Base-by-base conservation (phyloP, 2,113 vertebrate genomes). In the Benitochromis conjunctus region DNA sequence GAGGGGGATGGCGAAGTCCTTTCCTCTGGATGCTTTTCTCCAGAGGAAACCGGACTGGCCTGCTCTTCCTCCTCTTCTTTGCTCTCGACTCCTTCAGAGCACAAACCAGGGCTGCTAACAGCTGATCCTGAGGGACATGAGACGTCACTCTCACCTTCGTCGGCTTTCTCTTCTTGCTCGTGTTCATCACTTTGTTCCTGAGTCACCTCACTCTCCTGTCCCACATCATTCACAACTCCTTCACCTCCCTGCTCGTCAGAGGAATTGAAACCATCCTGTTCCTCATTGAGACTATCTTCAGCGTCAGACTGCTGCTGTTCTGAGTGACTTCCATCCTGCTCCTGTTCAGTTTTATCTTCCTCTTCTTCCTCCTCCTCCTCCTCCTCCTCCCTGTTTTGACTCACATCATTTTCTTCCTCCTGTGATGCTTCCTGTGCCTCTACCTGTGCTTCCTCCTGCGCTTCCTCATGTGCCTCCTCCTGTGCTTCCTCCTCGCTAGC, bases 401-500 rank as follows among this genome's bases (percentile, higher is more conserved):
- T 71, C 3, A 46, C 77, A 1, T 91, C 90, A 1, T 29, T 89
- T 9, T 92, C 93, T 4, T 88, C 94, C 5, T 94, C 69, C 24
- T 29, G 41, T 48, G 24, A 18, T 0, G 14, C 58, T 16, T 97
- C 96, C 86, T 97, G 66, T 46, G 41, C 1, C 19, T 46, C 66
- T 26, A 10, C 69, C 26, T 31, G 69, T 51, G 43, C 6, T 8
- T 76, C 64, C 14, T 97, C 96, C 86, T 96, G 46, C 4, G 4
- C 24, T 19, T 51, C 64, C 16, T 97, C 96, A 85, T 96, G 16
- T 26, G 21, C 90, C 5, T 88, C 93, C 5, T 95, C 69, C 69
- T n/a, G 71, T 31, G 26, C 43, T n/a, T 76, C 64, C 18, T 97
- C 96, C 86, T 96, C 96, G n/a, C 91, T 91, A 4, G 86, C 92